These are phyloP conservation scores for Xerus inauris DNA, from an alignment of 2,113 vertebrate species.

Conservation along the genomic window DNA sequence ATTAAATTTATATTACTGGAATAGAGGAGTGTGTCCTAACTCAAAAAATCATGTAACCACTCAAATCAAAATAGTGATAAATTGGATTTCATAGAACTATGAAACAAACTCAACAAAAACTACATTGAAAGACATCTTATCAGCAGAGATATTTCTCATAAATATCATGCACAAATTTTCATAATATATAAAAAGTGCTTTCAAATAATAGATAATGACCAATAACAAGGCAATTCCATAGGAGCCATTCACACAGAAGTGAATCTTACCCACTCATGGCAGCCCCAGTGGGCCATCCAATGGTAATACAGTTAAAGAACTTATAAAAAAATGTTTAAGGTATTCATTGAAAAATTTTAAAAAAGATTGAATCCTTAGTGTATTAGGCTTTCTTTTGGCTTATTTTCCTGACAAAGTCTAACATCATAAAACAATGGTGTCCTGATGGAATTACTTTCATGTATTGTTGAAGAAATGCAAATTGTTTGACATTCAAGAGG, in stretches of 20 bases:
- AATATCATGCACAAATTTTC: background rate
- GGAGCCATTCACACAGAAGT: background rate
- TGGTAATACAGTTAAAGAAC: too few species aligned
- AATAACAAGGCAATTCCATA: background rate
- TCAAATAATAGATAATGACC: background rate
- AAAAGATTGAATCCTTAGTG: background rate
- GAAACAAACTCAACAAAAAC: background rate
- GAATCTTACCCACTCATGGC: background rate
- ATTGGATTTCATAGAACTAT: slow-evolving; percentile 20
- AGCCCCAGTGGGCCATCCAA: too few species aligned
- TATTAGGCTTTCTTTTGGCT: background rate
- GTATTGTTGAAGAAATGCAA: background rate
- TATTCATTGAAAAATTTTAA: background rate
- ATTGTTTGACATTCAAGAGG: background rate
- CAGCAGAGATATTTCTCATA: background rate
- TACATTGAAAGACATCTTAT: background rate
- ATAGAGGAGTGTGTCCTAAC: background rate
- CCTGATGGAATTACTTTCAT: background rate
- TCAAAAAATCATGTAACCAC: background rate
- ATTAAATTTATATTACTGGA: background rate
- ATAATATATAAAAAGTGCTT: background rate
- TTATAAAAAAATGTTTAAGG: background rate
- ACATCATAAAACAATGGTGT: background rate
- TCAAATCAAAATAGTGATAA: slow-evolving; percentile 16
- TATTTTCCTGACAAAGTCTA: background rate